These are phyloP conservation scores for Nothobranchius kuhntae DNA, from an alignment of 2,113 vertebrate genomes.

Conservation along the genomic window DNA sequence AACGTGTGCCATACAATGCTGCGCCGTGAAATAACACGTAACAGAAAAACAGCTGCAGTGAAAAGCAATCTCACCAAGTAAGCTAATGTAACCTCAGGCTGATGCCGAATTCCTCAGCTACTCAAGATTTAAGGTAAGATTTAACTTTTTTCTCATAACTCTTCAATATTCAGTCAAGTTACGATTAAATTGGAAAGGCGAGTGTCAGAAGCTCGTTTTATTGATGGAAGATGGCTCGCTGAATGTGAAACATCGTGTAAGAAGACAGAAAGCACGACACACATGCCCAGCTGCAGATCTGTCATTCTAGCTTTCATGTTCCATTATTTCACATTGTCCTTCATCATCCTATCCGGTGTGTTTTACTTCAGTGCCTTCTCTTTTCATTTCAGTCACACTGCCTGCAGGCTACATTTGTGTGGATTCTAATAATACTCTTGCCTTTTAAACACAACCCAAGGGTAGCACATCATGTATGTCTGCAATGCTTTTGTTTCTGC, in stretches of 20 bases:
- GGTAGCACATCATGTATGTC: not conserved
- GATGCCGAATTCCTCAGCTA: not conserved
- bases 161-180: not conserved
- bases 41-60: not conserved
- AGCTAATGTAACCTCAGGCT: not conserved
- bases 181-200: not conserved
- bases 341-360: slow-evolving; percentile 8
- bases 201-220: not conserved
- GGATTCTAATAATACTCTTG: slow-evolving; percentile 5
- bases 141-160: not conserved
- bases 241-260: slow-evolving; percentile 5
- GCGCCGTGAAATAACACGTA: not conserved
- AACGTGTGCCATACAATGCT: not conserved
- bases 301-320: slow-evolving; percentile 24
- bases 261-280: not conserved
- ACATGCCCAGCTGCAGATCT: slow-evolving; percentile 4
- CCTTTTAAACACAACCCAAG: slow-evolving; percentile 12
- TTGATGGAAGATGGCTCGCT: not conserved
- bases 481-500: not conserved
- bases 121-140: not conserved
- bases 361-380: slow-evolving; percentile 21
- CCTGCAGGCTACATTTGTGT: not conserved
- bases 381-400: slow-evolving; percentile 17
- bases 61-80: not conserved
- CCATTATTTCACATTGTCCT: slow-evolving; percentile 2